Evolutionary conservation across 2,797 vertebrate genomes (phyloP), one percentile per base, ranked within the genome.

Genomic region (Erethizon dorsatum): DNA sequence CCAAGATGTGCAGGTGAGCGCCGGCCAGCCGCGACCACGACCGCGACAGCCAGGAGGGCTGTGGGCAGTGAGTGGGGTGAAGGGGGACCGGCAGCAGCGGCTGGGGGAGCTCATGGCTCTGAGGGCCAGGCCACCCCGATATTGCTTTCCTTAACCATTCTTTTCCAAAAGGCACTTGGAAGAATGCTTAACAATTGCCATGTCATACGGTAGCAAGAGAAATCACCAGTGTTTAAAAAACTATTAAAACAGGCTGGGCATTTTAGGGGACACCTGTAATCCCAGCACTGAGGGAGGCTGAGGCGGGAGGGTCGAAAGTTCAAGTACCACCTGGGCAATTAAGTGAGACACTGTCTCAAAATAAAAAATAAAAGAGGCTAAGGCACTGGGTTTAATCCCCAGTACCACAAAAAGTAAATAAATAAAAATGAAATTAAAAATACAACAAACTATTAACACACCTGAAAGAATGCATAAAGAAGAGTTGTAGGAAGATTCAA

Each of bases 1-100:
- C 99, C 52, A 99, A 99, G 97, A 99, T 99, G 99, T 99, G 99
- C 99, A 99, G 99, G 99, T 99, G 95, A 85, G 93, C 12, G 88
- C n/a, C 2, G 75, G 47, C 17, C 28, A 18, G 33, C 65, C 2
- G 52, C 10, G 52, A 54, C 52, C 9, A 26, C 6, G 24, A 28
- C 59, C 26, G 59, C 59, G 6, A 11, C 15, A 2, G 33, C 33
- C 33, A 15, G 65, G 14, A n/a, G 33, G 65, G 65, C 33, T 1
- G 65, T 7, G 5, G 63, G 28, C 28, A 2, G 65, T 15, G 67
- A 17, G 20, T 0, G n/a, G 37, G 33, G 33, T 28, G 59, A 20
- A 31, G 11, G 65, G 63, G 1, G 13, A 17, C n/a, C 18, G 4
- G 69, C 18, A 7, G 17, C 67, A 37, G 17, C n/a, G 22, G 69